phyloP scores from a whole-genome alignment of 2,888 invertebrate species.

The Tetranychus piercei region DNA sequence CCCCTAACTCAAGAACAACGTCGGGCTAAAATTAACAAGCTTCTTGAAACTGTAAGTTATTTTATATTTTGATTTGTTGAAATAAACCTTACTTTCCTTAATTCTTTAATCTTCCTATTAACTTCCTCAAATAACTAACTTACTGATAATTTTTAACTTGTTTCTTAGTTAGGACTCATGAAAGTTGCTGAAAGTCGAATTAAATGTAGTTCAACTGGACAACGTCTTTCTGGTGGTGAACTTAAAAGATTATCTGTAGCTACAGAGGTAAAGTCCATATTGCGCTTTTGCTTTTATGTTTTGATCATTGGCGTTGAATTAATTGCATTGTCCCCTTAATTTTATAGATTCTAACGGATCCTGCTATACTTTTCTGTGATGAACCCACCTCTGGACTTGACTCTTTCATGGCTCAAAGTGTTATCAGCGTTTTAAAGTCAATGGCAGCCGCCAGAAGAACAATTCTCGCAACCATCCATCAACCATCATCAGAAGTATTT shows the following conservation, averaged over 20 bases:
- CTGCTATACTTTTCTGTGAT: slow-evolving; percentile 47
- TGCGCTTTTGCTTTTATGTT: too few relatives aligned
- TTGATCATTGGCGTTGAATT: too few relatives aligned
- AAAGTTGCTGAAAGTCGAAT: too few relatives aligned
- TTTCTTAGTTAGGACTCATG: too few relatives aligned
- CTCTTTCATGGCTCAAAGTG: slow-evolving; percentile 87
- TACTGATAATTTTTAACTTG: too few relatives aligned
- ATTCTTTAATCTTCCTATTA: too few relatives aligned
- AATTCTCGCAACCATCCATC: slow-evolving; percentile 41
- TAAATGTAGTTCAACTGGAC: slow-evolving; percentile 30
- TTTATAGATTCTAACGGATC: slow-evolving; percentile 65
- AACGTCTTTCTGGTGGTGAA: slow-evolving; percentile 90
- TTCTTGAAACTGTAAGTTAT: too few relatives aligned
- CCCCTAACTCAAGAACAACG: too few relatives aligned
- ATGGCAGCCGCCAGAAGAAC: slow-evolving; percentile 36
- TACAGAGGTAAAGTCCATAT: slow-evolving; percentile 30
- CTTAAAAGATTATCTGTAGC: slow-evolving; percentile 86
- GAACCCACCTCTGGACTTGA: slow-evolving; percentile 67
- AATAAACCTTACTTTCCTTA: too few relatives aligned
- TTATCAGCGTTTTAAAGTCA: slow-evolving; percentile 47
- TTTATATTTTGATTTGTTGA: too few relatives aligned
- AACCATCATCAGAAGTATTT: slow-evolving; percentile 28
- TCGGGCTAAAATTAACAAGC: too few relatives aligned
- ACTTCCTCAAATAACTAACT: too few relatives aligned
- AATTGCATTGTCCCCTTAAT: neutral